Base-by-base conservation (phyloP, 2,113 vertebrate genomes). In the Cnemophilus loriae region DNA sequence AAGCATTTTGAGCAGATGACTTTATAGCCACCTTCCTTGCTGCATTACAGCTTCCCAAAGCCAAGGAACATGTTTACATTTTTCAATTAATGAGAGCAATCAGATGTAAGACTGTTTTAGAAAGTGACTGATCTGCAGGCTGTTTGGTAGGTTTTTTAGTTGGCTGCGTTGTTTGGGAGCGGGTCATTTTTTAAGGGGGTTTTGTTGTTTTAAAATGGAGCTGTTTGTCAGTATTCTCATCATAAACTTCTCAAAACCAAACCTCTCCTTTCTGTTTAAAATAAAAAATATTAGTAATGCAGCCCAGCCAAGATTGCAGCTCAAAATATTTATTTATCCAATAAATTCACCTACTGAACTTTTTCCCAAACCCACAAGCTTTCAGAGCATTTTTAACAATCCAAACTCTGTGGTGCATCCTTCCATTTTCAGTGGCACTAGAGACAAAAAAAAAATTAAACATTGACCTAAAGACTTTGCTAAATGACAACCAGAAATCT, bases 11-110 rank as follows among this genome's bases (percentile, higher is more conserved):
- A 82, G 39, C 61, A 87, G 59, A 59, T 67, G 18, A 90, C 22
- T 93, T 94, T 56, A 91, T 15, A 81, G 32, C 79, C 82, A 93
- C 35, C 49, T 88, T 92, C 52, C 79, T 92, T 1, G 0, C 55
- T 97, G 28, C 56, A 87, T 59, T 91, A 68, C 13, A 95, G 70
- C 27, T 70, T 73, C 84, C 80, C 69, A 77, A 18, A 64, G 42
- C 30, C 88, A 69, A 91, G 73, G 59, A 96, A 6, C 41, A 33
- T 33, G 14, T 74, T 68, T 88, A 47, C 59, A 57, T 84, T 91
- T 90, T 87, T 82, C 61, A 93, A 27, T 49, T 93, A 95, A 92
- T 95, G 90, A 82, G 64, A 88, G 42, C 28, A 81, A 93, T 44
- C 59, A 91, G 42, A 32, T 63, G 59, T 33, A 86, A 90, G 97